These are phyloP conservation scores for Vireo altiloquus DNA, from an alignment of 2,113 vertebrate genomes.

Conservation along the genomic window DNA sequence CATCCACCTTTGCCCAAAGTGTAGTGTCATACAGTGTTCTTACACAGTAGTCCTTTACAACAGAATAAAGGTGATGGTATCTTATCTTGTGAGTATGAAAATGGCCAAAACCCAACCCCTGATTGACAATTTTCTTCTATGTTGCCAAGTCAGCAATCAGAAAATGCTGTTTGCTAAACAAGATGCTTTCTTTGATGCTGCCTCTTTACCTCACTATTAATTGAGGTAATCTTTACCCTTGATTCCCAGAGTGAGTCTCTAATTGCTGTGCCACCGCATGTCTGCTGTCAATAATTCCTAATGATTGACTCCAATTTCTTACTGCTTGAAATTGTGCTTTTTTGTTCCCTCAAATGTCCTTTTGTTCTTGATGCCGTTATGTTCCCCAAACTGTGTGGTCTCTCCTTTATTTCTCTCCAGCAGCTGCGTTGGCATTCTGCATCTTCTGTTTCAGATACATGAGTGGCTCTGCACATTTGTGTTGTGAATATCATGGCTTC, in stretches of 20 bases:
- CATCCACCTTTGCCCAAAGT: neutral
- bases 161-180: neutral
- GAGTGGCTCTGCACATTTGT: neutral
- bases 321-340: neutral
- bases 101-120: neutral
- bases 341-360: neutral
- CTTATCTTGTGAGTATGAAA: neutral
- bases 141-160: neutral
- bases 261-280: neutral
- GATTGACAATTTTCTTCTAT: neutral
- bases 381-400: conserved; percentile 11
- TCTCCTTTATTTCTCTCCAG: conserved; percentile 23
- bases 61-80: neutral
- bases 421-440: conserved; percentile 5
- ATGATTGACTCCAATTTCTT: neutral
- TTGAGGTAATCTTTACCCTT: neutral
- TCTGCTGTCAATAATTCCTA: neutral
- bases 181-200: neutral
- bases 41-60: neutral
- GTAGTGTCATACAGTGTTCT: neutral
- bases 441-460: neutral
- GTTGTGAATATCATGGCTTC: conserved; percentile 2
- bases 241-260: neutral
- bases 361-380: neutral
- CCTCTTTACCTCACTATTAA: neutral